phyloP scores from a whole-genome alignment of 2,113 vertebrate genomes.

The Oplegnathus fasciatus region DNA sequence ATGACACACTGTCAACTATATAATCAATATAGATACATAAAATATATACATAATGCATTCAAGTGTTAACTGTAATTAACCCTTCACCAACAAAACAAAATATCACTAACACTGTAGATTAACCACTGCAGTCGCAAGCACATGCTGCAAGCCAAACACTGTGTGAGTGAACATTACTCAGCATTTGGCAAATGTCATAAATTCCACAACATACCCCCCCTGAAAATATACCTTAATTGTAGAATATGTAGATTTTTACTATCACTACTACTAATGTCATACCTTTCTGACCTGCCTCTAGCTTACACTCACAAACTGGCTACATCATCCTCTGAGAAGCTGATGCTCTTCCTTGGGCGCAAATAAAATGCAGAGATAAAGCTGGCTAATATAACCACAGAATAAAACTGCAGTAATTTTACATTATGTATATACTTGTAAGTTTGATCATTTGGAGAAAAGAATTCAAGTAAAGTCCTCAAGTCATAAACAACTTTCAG shows the following conservation, averaged over 20 bases:
- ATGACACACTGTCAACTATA: background rate
- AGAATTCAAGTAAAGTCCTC: constrained; percentile 27
- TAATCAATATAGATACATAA: background rate
- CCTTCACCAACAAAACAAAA: background rate
- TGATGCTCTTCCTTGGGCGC: background rate
- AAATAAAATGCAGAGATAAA: background rate
- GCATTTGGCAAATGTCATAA: background rate
- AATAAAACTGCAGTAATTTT: constrained; percentile 9
- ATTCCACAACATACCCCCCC: background rate
- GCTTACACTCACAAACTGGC: background rate
- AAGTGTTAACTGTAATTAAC: constrained; percentile 13
- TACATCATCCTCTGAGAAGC: background rate
- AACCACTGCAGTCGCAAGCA: background rate
- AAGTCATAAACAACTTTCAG: constrained; percentile 44
- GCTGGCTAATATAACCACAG: background rate
- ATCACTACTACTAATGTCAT: background rate
- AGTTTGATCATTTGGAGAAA: constrained; percentile 21
- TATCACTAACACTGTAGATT: background rate
- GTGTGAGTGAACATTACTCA: background rate
- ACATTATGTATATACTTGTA: constrained; percentile 5
- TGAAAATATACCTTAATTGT: background rate
- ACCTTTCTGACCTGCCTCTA: background rate
- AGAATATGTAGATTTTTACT: too few species aligned
- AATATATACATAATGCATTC: background rate
- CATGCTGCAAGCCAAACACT: background rate